phyloP scores from a whole-genome alignment of 2,797 vertebrate species.

The Poeciliopsis paucimaculata region DNA sequence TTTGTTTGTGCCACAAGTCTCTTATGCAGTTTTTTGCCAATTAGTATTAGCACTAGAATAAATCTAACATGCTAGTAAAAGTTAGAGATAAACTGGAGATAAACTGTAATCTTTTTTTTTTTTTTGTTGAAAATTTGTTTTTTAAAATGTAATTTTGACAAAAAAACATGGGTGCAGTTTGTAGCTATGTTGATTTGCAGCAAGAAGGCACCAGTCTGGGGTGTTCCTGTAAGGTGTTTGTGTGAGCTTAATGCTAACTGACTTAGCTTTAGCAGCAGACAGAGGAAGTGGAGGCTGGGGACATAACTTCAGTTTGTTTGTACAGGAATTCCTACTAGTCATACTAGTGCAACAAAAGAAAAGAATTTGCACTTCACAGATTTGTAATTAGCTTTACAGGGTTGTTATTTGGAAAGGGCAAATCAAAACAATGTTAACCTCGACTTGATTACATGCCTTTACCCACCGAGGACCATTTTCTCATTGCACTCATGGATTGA shows the following conservation, averaged over 20 bases:
- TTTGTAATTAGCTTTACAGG: constrained; percentile 21
- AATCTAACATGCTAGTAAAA: not conserved
- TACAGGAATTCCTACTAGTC: not conserved
- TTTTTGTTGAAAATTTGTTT: too few relatives aligned
- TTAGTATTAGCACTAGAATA: not conserved
- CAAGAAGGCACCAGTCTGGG: too few relatives aligned
- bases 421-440: constrained; percentile 62
- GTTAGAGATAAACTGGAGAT: not conserved
- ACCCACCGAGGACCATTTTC: constrained; percentile 52
- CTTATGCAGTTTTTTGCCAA: not conserved
- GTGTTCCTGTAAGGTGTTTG: too few relatives aligned
- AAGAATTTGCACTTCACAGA: constrained; percentile 10
- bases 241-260: not conserved
- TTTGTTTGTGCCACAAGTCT: not conserved
- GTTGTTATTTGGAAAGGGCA: constrained; percentile 62
- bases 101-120: too few relatives aligned
- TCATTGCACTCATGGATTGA: constrained; percentile 40
- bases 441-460: constrained; percentile 64
- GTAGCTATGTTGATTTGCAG: too few relatives aligned
- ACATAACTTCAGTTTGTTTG: not conserved
- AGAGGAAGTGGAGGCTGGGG: not conserved
- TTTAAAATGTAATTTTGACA: too few relatives aligned
- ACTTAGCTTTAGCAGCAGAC: not conserved
- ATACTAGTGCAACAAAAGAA: constrained; percentile 3
- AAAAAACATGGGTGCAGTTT: too few relatives aligned